Base-by-base conservation (phyloP, 2,113 vertebrate genomes). In the Dasyprocta punctata region DNA sequence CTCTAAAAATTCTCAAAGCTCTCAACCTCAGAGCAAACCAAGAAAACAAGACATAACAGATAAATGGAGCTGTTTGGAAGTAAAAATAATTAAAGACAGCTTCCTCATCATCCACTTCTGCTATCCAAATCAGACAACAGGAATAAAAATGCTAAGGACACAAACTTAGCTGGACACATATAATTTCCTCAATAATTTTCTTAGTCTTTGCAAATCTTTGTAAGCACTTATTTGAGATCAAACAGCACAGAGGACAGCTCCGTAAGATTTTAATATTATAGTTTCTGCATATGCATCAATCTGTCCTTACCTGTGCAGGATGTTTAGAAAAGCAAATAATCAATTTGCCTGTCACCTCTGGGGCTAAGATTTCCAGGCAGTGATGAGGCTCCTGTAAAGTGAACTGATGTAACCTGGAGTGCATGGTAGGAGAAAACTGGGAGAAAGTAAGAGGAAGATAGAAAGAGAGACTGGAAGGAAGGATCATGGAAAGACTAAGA, bases 321-420 rank as follows among this genome's bases (percentile, higher is more conserved):
- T 98, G 96, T 97, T 97, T 97, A 87, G n/a, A 93, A 86, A 98
- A 92, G 95, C 95, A 97, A 98, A 85, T 58, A 91, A 93, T 22
- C 22, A 8, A 97, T 97, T 97, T 97, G 96, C 90, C 83, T 98
- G 19, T 90, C 63, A 75, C 86, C 82, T 91, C 78, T 63, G 63
- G 24, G 65, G 56, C 61, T 58, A 86, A 89, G 44, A 67, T 83
- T 93, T 77, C 84, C 33, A 87, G 44, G 60, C 49, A 90, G 82
- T 86, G 67, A 84, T 81, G 84, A 84, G 49, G 80, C 47, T 47
- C 61, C 44, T 56, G 67, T 52, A 61, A 54, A 60, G 20, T 52
- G 89, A 80, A 83, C 14, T 36, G 9, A 13, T 19, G 3, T 30
- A 83, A 80, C 61, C 4, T 20, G 33, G 33, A 44, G 28, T 6